A percentile compares a stretch with the other conserved stretches of the same genome.
These are phyloP conservation scores for Pheosia tremula DNA, from an alignment of 2,888 invertebrate species.

Conservation along the genomic window DNA sequence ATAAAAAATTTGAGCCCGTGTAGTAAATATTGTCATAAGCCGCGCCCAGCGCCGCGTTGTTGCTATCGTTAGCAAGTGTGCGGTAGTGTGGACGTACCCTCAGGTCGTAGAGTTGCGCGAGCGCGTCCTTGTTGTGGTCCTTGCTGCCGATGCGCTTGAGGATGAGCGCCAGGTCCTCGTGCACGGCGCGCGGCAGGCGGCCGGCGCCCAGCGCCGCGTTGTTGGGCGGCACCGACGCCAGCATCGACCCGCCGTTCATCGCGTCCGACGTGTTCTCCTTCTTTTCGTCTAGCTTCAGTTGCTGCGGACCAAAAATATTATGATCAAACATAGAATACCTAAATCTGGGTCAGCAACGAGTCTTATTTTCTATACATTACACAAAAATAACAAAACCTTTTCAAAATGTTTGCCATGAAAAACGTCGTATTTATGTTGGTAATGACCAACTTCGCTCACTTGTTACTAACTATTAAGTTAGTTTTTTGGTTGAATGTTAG, in stretches of 20 bases:
- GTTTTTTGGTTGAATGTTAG: no score
- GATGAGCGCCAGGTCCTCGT: slow-evolving; percentile 94
- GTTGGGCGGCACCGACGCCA: slow-evolving; percentile 78
- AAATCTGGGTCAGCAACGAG: background rate
- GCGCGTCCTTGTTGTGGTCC: slow-evolving; percentile 92
- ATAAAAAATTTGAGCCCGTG: no score
- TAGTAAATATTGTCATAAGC: no score
- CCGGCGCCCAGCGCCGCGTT: slow-evolving; percentile 61
- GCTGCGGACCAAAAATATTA: slow-evolving; percentile 47
- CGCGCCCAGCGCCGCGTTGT: no score
- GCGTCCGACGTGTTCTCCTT: slow-evolving; percentile 66
- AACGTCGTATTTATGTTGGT: no score
- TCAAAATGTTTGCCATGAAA: no score
- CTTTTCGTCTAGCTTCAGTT: slow-evolving; percentile 84
- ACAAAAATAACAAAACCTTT: no score
- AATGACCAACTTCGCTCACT: no score
- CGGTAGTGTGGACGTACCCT: slow-evolving; percentile 57
- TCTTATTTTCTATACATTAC: no score
- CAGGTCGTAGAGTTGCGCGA: slow-evolving; percentile 92
- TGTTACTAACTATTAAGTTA: no score
- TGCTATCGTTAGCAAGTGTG: no score
- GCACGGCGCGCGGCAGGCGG: slow-evolving; percentile 90
- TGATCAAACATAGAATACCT: no score
- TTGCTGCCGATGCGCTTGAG: slow-evolving; percentile 96
- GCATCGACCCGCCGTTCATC: slow-evolving; percentile 65